A percentile compares a stretch with the other conserved stretches of the same genome.
phyloP scores from a whole-genome alignment of 2,113 vertebrate genomes.

The Apus apus region DNA sequence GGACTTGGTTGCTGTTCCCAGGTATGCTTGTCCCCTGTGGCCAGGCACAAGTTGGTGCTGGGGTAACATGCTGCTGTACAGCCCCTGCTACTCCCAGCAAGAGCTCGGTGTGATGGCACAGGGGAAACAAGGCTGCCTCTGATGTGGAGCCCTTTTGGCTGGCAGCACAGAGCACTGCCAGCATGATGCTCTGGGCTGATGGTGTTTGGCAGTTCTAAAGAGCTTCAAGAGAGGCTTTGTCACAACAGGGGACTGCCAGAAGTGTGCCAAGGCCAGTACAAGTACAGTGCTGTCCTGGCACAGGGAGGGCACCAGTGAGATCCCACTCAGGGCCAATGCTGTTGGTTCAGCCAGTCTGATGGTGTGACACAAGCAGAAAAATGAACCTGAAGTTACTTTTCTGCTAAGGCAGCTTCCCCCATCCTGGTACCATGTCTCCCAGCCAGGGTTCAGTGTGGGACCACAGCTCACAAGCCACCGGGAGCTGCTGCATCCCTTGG shows the following conservation, averaged over 20 bases:
- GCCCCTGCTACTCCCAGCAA: rapidly evolving
- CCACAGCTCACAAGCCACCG: not conserved
- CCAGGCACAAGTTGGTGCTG: not conserved
- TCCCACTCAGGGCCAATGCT: not conserved
- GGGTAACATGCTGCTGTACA: not conserved
- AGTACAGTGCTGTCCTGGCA: not conserved
- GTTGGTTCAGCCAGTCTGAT: not conserved
- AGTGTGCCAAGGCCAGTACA: not conserved
- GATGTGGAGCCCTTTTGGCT: not conserved
- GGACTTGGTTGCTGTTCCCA: not conserved
- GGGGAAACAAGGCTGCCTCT: not conserved
- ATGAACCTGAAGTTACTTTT: not conserved
- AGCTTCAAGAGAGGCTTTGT: not conserved
- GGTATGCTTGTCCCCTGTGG: not conserved
- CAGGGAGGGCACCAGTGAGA: not conserved
- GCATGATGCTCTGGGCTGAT: not conserved
- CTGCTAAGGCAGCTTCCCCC: not conserved
- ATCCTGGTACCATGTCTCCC: not conserved
- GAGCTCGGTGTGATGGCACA: not conserved
- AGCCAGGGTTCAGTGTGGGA: not conserved
- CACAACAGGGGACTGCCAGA: not conserved
- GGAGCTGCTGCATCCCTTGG: not conserved
- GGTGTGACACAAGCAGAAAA: not conserved
- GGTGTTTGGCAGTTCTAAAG: not conserved
- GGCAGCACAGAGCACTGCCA: not conserved